A percentile compares a stretch with the other conserved stretches of the same genome.
Conservation (phyloP, 2,888 invertebrate genomes). For the Plemyria rubiginata region DNA sequence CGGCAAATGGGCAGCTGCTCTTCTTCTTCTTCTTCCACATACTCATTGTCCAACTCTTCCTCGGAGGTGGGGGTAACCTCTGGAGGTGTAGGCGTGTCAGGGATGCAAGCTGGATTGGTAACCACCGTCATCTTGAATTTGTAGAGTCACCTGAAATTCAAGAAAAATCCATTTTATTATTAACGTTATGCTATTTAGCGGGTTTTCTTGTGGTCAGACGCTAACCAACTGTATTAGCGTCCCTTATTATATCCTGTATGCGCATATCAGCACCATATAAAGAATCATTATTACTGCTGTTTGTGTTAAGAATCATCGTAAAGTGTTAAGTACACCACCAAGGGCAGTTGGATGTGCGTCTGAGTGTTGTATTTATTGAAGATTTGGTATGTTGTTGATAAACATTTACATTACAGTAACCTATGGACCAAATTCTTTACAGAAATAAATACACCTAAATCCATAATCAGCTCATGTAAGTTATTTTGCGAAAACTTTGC, state of each 20-base stretch:
- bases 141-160: slow-evolving; percentile 60
- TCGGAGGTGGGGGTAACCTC: slow-evolving; percentile 24
- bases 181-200: slow-evolving; percentile 40
- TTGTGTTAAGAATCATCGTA: slow-evolving; percentile 64
- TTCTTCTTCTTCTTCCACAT: slow-evolving; percentile 66
- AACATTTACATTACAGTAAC: too few relatives aligned
- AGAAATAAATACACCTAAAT: too few relatives aligned
- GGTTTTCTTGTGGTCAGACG: slow-evolving; percentile 52
- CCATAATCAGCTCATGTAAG: too few relatives aligned
- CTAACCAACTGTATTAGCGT: slow-evolving; percentile 68
- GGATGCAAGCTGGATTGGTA: slow-evolving; percentile 71
- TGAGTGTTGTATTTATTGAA: slow-evolving; percentile 34
- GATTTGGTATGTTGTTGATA: background rate
- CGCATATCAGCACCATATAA: slow-evolving; percentile 72
- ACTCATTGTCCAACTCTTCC: slow-evolving; percentile 39
- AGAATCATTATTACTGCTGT: slow-evolving; percentile 76
- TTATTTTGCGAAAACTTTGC: too few relatives aligned
- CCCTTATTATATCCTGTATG: slow-evolving; percentile 65
- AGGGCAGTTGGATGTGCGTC: slow-evolving; percentile 61
- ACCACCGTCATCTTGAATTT: slow-evolving; percentile 75
- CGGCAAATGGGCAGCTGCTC: slow-evolving; percentile 36
- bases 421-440: too few relatives aligned
- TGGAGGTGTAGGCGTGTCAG: slow-evolving; percentile 26
- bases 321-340: slow-evolving; percentile 70
- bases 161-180: slow-evolving; percentile 26